Conservation (phyloP, 2,797 vertebrate genomes). For the Lepus townsendii region DNA sequence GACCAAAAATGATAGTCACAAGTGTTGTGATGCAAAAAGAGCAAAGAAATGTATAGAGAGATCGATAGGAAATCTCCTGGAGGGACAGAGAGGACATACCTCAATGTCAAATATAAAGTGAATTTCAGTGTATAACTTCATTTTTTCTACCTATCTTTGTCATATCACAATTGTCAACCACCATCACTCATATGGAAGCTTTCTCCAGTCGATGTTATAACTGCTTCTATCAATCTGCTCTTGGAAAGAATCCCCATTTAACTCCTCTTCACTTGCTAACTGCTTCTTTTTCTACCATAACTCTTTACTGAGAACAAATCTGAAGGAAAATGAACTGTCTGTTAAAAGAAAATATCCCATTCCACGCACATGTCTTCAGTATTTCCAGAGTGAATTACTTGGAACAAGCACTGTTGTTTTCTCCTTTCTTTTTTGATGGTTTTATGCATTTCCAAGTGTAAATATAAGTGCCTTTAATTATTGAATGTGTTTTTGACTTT, state of each 20-base stretch:
- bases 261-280: neutral
- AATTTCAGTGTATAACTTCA: slow-evolving; percentile 16
- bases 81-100: neutral
- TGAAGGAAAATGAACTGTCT: slow-evolving; percentile 50
- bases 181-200: neutral
- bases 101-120: slow-evolving; percentile 52
- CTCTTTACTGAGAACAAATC: slow-evolving; percentile 17
- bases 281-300: neutral
- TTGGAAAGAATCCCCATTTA: slow-evolving; percentile 47
- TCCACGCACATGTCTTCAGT: neutral
- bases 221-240: slow-evolving; percentile 35
- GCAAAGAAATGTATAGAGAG: neutral
- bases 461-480: neutral
- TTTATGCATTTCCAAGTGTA: neutral
- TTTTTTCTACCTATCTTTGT: neutral
- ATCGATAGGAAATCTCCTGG: neutral
- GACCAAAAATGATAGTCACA: neutral
- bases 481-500: neutral
- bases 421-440: neutral
- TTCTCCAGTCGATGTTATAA: slow-evolving; percentile 29
- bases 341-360: neutral
- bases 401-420: neutral
- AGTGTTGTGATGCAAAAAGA: neutral
- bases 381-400: neutral
- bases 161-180: neutral